Evolutionary conservation across 2,113 vertebrate species (phyloP).

Genomic region (Vulpes ferrilata): DNA sequence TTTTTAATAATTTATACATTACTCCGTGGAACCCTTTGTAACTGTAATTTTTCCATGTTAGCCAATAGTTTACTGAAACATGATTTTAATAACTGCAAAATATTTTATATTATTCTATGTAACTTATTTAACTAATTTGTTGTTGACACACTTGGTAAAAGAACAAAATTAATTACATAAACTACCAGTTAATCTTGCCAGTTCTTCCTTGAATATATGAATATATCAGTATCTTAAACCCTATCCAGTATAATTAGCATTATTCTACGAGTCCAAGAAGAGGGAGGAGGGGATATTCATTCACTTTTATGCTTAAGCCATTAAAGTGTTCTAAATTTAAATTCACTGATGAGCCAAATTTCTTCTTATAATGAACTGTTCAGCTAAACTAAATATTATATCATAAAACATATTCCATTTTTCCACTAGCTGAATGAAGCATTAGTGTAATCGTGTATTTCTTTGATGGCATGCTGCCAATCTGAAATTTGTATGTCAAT

Average conservation of each 20-base stretch:
- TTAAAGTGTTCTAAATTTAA: slow-evolving; percentile 31
- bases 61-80: background rate
- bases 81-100: slow-evolving; percentile 12
- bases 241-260: background rate
- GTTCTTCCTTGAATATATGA: slow-evolving; percentile 30
- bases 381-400: slow-evolving; percentile 13
- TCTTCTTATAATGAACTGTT: slow-evolving; percentile 11
- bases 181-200: background rate
- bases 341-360: background rate
- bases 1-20: background rate
- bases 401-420: slow-evolving; percentile 16
- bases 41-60: background rate
- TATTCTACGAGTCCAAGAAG: background rate
- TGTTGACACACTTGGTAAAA: slow-evolving; percentile 2
- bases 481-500: background rate
- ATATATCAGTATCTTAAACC: background rate
- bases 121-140: background rate
- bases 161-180: slow-evolving; percentile 9
- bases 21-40: background rate
- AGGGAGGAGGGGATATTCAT: background rate
- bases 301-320: slow-evolving; percentile 16
- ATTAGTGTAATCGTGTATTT: background rate
- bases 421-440: background rate
- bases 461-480: background rate
- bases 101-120: slow-evolving; percentile 1